These are phyloP conservation scores for Lordiphosa mommai DNA, from an alignment of 1,140 invertebrate genomes.

Conservation along the genomic window DNA sequence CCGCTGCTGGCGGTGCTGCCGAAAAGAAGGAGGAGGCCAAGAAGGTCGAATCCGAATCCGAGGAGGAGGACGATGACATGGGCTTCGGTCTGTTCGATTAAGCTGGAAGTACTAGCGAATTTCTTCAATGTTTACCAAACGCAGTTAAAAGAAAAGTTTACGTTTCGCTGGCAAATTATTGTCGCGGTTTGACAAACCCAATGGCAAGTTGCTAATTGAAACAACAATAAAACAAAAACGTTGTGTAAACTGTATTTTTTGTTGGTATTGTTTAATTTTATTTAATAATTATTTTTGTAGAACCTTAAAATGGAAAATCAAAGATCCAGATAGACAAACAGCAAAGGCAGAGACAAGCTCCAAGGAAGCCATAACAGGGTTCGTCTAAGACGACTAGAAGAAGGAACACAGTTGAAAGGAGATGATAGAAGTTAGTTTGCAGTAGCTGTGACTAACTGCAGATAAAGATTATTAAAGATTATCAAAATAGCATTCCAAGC, in stretches of 20 bases:
- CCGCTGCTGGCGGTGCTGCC: constrained; percentile 82
- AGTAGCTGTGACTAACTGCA: no score
- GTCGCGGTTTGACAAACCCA: constrained; percentile 77
- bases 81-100: constrained; percentile 98
- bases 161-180: constrained; percentile 57
- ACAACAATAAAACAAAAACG: constrained; percentile 20
- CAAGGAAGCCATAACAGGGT: no score
- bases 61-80: constrained; percentile 97
- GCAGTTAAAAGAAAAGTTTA: constrained; percentile 19
- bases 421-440: no score
- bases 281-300: no score
- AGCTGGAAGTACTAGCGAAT: constrained; percentile 47
- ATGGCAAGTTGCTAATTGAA: constrained; percentile 62
- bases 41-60: constrained; percentile 89
- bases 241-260: constrained; percentile 55
- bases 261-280: no score
- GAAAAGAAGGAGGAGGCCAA: constrained; percentile 87
- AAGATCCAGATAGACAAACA: no score
- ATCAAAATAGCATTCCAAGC: no score
- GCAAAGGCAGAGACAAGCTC: no score
- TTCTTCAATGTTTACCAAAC: constrained; percentile 41
- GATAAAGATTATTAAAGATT: no score
- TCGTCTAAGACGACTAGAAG: no score
- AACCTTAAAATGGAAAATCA: no score
- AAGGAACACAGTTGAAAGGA: no score